Evolutionary conservation across 2,113 vertebrate genomes (phyloP).

Genomic region (Calypte anna): DNA sequence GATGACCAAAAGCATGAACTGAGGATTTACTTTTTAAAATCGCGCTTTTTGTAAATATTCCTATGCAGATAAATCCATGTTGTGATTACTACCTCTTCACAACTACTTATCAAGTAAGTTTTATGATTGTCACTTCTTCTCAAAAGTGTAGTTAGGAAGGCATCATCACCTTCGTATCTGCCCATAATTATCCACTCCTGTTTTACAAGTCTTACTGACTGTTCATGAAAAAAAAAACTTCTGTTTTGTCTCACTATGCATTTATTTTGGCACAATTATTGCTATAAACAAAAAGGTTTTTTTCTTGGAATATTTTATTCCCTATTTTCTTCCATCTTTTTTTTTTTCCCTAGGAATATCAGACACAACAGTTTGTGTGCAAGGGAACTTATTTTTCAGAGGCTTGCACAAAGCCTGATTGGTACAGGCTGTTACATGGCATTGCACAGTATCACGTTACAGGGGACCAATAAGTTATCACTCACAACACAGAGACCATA

Average conservation of each 20-base stretch:
- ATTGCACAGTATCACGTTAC: not conserved
- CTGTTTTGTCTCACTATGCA: not conserved
- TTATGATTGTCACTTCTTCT: not conserved
- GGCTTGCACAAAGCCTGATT: not conserved
- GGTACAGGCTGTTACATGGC: not conserved
- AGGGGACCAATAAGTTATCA: not conserved
- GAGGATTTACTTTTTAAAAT: not conserved
- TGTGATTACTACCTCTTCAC: not conserved
- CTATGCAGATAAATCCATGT: not conserved
- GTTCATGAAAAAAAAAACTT: not conserved
- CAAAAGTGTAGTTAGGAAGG: not conserved
- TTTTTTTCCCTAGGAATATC: not conserved
- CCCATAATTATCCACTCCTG: not conserved
- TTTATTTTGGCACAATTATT: not conserved
- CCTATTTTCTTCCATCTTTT: not conserved
- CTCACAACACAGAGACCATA: accelerated
- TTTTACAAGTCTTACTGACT: not conserved
- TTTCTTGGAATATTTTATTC: not conserved
- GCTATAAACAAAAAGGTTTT: not conserved
- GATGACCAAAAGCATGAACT: not conserved
- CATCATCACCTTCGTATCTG: not conserved
- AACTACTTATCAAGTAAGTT: not conserved
- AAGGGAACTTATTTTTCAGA: not conserved
- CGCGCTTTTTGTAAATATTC: not conserved
- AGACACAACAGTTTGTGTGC: not conserved